phyloP scores from a whole-genome alignment of 2,888 invertebrate species.

The Ornithoptera alexandrae region DNA sequence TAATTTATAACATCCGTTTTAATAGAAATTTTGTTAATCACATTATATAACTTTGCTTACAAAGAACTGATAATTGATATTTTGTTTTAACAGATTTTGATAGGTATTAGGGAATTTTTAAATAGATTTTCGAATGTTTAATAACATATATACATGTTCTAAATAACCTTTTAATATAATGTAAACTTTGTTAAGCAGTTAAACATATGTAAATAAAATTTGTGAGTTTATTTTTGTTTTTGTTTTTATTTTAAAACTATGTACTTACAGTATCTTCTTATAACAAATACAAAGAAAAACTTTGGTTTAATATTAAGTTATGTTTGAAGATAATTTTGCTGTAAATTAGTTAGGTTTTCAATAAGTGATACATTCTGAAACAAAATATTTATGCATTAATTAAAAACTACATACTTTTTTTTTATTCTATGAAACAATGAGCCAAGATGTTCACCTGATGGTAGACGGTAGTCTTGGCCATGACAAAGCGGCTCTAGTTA shows the following conservation, averaged over 20 bases:
- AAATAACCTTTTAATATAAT: conserved; percentile 44
- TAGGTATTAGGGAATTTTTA: neutral
- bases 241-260: conserved; percentile 7
- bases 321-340: conserved; percentile 52
- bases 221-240: conserved; percentile 15
- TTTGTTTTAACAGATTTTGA: neutral
- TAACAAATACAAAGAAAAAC: neutral
- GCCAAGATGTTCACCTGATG: too few species aligned
- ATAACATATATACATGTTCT: conserved; percentile 44
- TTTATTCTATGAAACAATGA: too few species aligned
- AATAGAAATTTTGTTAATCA: neutral
- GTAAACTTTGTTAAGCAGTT: conserved; percentile 35
- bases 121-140: conserved; percentile 13
- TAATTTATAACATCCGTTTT: too few species aligned
- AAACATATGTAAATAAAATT: conserved; percentile 37
- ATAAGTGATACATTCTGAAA: conserved; percentile 61
- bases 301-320: conserved; percentile 37
- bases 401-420: too few species aligned
- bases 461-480: too few species aligned
- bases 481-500: too few species aligned
- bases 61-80: neutral
- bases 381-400: neutral
- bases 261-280: neutral
- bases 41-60: neutral
- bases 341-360: conserved; percentile 49